A percentile compares a stretch with the other conserved stretches of the same genome.
Evolutionary conservation across 1,140 invertebrate species (phyloP).

Genomic region (Arctopsyche grandis): DNA sequence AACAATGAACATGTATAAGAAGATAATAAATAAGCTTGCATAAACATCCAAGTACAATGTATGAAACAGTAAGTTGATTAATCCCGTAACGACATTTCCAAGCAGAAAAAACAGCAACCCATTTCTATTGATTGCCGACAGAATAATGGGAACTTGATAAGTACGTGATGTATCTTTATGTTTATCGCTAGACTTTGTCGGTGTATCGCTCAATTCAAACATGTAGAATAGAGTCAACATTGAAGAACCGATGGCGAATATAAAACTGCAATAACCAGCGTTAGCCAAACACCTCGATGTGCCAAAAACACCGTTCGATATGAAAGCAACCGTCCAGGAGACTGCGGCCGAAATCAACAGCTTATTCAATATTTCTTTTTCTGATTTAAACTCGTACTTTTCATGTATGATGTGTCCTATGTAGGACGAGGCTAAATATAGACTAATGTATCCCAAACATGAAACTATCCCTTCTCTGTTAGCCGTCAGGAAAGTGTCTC

Average conservation of each 20-base stretch:
- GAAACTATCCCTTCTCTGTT: conserved; percentile 93
- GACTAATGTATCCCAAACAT: conserved; percentile 81
- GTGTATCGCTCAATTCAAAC: conserved; percentile 62
- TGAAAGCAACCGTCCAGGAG: conserved; percentile 62
- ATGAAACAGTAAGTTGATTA: conserved; percentile 76
- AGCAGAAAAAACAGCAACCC: conserved; percentile 82
- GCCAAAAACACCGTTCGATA: conserved; percentile 64
- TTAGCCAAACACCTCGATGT: conserved; percentile 81
- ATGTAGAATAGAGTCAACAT: conserved; percentile 67
- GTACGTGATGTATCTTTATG: conserved; percentile 44
- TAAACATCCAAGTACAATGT: conserved; percentile 67
- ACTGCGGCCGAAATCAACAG: conserved; percentile 62
- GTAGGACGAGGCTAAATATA: conserved; percentile 81
- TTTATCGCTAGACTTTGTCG: conserved; percentile 32
- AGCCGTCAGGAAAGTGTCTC: conserved; percentile 75
- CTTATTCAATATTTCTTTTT: conserved; percentile 57
- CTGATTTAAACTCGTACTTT: conserved; percentile 57
- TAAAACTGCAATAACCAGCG: conserved; percentile 79
- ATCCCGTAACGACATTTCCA: conserved; percentile 82
- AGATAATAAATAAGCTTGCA: conserved; percentile 68
- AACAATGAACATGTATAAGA: conserved; percentile 69
- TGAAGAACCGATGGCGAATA: conserved; percentile 70
- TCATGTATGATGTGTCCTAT: conserved; percentile 71
- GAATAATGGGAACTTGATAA: conserved; percentile 66
- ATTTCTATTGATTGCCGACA: conserved; percentile 77